A percentile compares a stretch with the other conserved stretches of the same genome.
Evolutionary conservation across 2,888 invertebrate genomes (phyloP).

Genomic region (Melolontha melolontha): DNA sequence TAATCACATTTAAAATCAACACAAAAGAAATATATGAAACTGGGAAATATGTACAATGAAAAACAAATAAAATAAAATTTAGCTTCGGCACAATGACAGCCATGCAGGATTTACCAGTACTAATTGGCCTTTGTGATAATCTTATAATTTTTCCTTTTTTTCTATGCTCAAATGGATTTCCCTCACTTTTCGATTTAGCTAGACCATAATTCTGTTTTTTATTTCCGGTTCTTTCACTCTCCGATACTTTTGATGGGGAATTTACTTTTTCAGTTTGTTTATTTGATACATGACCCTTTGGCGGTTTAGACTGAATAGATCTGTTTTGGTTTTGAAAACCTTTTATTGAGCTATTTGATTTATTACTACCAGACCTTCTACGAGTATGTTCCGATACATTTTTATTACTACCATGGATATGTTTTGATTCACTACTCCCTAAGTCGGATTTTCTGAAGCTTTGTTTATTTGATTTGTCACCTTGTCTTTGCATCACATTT

Average conservation of each 20-base stretch:
- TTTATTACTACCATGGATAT: conserved; percentile 10
- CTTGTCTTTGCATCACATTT: background rate
- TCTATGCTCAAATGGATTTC: conserved; percentile 62
- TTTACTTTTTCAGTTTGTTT: background rate
- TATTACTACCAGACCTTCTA: conserved; percentile 27
- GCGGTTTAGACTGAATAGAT: background rate
- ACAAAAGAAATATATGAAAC: conserved; percentile 25
- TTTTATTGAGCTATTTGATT: conserved; percentile 25
- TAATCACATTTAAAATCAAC: background rate
- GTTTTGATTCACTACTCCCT: conserved; percentile 13
- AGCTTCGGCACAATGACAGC: conserved; percentile 7
- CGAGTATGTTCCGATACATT: conserved; percentile 4
- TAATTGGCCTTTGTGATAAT: conserved; percentile 57
- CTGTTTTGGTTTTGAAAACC: conserved; percentile 6
- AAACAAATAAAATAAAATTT: background rate
- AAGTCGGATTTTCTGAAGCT: background rate
- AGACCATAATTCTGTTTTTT: conserved; percentile 54
- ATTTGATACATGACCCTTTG: background rate
- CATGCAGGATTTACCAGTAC: conserved; percentile 56
- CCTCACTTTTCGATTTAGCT: conserved; percentile 64
- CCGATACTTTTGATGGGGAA: background rate
- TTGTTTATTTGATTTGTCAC: background rate
- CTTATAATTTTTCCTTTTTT: conserved; percentile 62
- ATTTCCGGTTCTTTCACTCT: conserved; percentile 34
- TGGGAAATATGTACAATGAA: conserved; percentile 6